Evolutionary conservation across 2,797 vertebrate genomes (phyloP).

Genomic region (Octomys mimax): DNA sequence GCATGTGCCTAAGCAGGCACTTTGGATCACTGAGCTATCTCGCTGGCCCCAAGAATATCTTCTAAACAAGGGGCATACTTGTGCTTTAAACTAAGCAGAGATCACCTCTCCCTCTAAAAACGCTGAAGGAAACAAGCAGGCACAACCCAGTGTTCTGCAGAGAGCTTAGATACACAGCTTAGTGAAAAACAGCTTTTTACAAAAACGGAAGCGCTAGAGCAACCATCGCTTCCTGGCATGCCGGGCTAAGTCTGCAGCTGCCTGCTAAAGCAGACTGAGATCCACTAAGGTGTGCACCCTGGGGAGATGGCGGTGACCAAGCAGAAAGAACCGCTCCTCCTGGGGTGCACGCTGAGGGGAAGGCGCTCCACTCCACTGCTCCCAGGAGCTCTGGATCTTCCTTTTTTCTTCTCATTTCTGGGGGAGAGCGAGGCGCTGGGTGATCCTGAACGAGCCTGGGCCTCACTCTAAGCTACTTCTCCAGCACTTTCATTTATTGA

Average conservation of each 20-base stretch:
- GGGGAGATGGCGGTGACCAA: neutral
- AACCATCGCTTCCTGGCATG: neutral
- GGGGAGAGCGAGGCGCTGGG: neutral
- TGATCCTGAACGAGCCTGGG: neutral
- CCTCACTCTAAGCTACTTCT: neutral
- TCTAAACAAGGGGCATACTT: neutral
- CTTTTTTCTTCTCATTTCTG: neutral
- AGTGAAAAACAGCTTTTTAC: neutral
- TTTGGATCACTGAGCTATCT: too few species aligned
- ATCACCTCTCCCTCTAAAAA: neutral
- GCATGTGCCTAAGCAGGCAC: too few species aligned
- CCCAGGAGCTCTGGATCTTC: neutral
- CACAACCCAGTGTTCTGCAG: neutral
- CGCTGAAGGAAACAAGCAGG: neutral
- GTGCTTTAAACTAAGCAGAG: conserved; percentile 42
- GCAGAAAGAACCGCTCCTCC: neutral
- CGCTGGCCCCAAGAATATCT: neutral
- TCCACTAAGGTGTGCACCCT: too few species aligned
- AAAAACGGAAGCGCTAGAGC: neutral
- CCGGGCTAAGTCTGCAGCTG: neutral
- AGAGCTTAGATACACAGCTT: neutral
- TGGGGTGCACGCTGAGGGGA: neutral
- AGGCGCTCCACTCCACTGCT: neutral
- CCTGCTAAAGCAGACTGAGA: too few species aligned
- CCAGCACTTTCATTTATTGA: neutral